phyloP scores from a whole-genome alignment of 2,888 invertebrate genomes.

The Synanthedon formicaeformis region DNA sequence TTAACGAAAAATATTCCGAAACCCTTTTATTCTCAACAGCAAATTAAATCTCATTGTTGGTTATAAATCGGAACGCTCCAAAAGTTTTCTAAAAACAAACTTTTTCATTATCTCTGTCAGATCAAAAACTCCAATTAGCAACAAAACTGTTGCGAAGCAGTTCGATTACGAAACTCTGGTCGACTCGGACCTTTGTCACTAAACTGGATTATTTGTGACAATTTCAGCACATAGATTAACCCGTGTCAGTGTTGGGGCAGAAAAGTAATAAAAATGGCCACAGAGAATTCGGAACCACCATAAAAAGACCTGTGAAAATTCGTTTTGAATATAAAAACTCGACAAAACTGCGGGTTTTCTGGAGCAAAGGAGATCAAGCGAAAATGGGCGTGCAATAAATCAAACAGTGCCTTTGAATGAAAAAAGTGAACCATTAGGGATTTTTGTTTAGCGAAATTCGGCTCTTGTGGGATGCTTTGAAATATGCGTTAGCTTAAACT shows the following conservation, averaged over 20 bases:
- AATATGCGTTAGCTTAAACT: neutral
- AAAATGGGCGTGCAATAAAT: slow-evolving; percentile 9
- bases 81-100: no score
- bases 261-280: slow-evolving; percentile 8
- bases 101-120: no score
- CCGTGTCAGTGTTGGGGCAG: slow-evolving; percentile 3
- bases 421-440: neutral
- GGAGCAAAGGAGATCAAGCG: slow-evolving; percentile 3
- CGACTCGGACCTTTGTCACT: slow-evolving; percentile 7
- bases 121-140: neutral
- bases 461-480: neutral
- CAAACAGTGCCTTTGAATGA: slow-evolving; percentile 5
- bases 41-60: no score
- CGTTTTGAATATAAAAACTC: slow-evolving; percentile 1
- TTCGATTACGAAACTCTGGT: neutral
- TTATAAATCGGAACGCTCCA: no score
- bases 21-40: no score
- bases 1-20: no score
- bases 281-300: neutral
- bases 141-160: neutral
- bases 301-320: neutral
- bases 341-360: neutral
- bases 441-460: neutral
- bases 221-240: slow-evolving; percentile 8
- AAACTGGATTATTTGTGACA: slow-evolving; percentile 9